Percentiles rank a stretch among this genome's conserved stretches.
phyloP scores from a whole-genome alignment of 2,888 invertebrate genomes.

The Pseudeuparius sepicola region DNA sequence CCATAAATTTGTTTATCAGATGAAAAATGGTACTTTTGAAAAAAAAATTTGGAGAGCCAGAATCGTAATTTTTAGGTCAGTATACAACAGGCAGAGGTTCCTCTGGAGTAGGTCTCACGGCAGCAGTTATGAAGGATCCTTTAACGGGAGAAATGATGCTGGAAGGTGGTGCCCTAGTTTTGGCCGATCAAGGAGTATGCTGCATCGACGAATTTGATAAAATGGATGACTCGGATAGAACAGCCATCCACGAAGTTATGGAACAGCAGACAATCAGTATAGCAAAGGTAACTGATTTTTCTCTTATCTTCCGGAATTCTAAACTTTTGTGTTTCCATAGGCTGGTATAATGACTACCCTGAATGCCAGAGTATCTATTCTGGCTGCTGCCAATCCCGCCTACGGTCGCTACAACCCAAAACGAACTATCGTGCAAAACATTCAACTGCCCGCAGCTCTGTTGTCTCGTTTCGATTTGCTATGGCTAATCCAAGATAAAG shows the following conservation, averaged over 20 bases:
- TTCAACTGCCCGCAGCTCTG: constrained; percentile 94
- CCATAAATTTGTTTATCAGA: too few species aligned
- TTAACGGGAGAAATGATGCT: constrained; percentile 95
- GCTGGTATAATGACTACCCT: constrained; percentile 98
- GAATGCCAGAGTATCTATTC: constrained; percentile 93
- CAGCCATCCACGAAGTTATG: constrained; percentile 97
- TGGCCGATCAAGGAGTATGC: constrained; percentile 95
- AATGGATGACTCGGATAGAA: constrained; percentile 93
- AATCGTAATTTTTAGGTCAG: constrained; percentile 49
- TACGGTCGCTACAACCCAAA: constrained; percentile 97
- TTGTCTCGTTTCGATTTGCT: constrained; percentile 92
- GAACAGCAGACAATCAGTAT: constrained; percentile 99
- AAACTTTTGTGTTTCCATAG: constrained; percentile 37
- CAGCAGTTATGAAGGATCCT: constrained; percentile 96
- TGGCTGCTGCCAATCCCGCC: constrained; percentile 98
- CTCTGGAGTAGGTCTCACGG: constrained; percentile 97
- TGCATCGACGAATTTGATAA: constrained; percentile 99
- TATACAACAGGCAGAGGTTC: constrained; percentile 95
- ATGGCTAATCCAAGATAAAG: constrained; percentile 85
- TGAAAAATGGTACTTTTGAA: too few species aligned
- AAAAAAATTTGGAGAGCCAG: too few species aligned
- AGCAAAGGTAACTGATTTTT: constrained; percentile 61
- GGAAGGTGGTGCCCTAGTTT: constrained; percentile 92
- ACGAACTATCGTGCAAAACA: constrained; percentile 91
- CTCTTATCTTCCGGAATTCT: neutral